Base-by-base conservation (phyloP, 2,113 vertebrate species). In the Onychorhynchus coronatus region DNA sequence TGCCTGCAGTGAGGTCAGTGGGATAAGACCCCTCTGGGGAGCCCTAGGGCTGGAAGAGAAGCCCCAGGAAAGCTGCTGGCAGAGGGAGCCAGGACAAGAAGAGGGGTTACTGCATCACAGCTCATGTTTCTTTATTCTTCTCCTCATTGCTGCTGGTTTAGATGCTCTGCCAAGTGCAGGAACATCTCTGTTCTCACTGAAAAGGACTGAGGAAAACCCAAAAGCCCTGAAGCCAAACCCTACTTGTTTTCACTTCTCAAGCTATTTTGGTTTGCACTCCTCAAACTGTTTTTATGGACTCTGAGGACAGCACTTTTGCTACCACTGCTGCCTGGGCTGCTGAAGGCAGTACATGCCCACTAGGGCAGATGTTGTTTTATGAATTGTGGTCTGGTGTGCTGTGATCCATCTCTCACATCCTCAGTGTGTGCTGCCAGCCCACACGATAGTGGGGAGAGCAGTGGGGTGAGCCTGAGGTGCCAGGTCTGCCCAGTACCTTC, bases 311-410 rank as follows among this genome's bases (percentile, higher is more conserved):
- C 1, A 4, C 18, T 78, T 70, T 65, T 73, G 59, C 83, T 70
- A 35, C 74, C 14, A 4, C 20, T n/a, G 23, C 62, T 39, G 0
- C 53, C 18, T 68, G 19, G 24, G 47, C 4, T 0, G 14, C 68
- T 41, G 15, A 62, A 65, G 47, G n/a, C 18, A 27, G 41, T 8
- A 39, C 4, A 27, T 58, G 37, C 33, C 31, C 37, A 41, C 4
- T 21, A 14, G 46, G 39, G 28, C 17, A 46, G 5, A 14, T 0
- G 1, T 39, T 56, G 28, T 30, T 22, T 23, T 4, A 14, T 37
- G 39, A 77, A 25, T 16, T 5, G 10, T 15, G 16, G 11, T 49
- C 28, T 41, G 23, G 41, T 50, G 37, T 33, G 37, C 25, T 33
- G 25, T 0, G 2, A 23, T 59, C 2, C 15, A 37, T 11, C 23